Conservation (phyloP, 2,797 vertebrate species). For the Benthosema pterotum region DNA sequence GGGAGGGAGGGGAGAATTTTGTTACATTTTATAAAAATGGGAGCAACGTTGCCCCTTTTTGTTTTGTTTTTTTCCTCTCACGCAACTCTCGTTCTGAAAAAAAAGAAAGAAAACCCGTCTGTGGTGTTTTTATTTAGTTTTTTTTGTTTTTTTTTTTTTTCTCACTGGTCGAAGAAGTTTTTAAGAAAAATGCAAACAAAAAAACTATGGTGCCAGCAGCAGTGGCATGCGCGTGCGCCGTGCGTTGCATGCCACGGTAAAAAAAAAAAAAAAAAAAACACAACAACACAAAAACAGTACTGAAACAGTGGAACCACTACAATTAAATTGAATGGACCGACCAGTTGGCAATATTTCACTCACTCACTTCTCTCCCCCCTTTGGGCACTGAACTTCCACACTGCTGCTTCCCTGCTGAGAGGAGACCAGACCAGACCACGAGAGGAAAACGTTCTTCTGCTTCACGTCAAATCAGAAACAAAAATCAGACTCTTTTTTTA, state of each 20-base stretch:
- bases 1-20: slow-evolving; percentile 72
- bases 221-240: slow-evolving; percentile 31
- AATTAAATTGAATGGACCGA: slow-evolving; percentile 49
- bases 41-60: slow-evolving; percentile 73
- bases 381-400: slow-evolving; percentile 67
- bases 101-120: too few species aligned
- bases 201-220: slow-evolving; percentile 41
- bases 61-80: slow-evolving; percentile 13
- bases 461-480: slow-evolving; percentile 68
- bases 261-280: too few species aligned
- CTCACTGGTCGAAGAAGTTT: slow-evolving; percentile 18
- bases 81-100: too few species aligned
- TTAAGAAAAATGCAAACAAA: slow-evolving; percentile 17
- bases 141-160: too few species aligned
- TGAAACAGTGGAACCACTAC: slow-evolving; percentile 70
- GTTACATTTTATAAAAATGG: slow-evolving; percentile 86
- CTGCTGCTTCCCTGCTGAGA: slow-evolving; percentile 56
- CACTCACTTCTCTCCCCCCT: slow-evolving; percentile 57
- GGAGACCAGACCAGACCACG: slow-evolving; percentile 1
- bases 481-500: slow-evolving; percentile 42
- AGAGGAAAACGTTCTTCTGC: slow-evolving; percentile 45
- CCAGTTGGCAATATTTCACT: slow-evolving; percentile 72
- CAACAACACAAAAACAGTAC: too few species aligned
- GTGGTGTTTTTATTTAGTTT: slow-evolving; percentile 3
- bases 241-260: slow-evolving; percentile 3